Base-by-base conservation (phyloP, 2,797 vertebrate genomes). In the Pseudopleuronectes americanus region DNA sequence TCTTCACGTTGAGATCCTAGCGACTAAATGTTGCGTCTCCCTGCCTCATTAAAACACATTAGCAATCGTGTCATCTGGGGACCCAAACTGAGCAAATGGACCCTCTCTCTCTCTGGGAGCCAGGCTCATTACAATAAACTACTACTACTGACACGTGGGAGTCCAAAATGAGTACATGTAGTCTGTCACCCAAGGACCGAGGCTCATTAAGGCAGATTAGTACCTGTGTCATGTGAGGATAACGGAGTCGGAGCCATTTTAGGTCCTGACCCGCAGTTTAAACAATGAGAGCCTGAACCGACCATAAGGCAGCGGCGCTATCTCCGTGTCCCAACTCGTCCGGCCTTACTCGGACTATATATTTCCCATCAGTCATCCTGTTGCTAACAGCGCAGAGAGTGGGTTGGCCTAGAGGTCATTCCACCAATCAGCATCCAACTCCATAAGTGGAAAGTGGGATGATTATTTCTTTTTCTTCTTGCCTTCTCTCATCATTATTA, bases 191-290 rank as follows among this genome's bases (percentile, higher is more conserved):
- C 6, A 45, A 58, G 52, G 64, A 64, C 65, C 56, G 24, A 60
- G 49, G 72, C 81, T 90, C 68, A 78, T 88, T 85, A 86, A 81
- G 83, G 66, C 64, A 41, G 64, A 87, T 81, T 85, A 87, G 64
- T 23, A 60, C 64, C 60, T 64, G 67, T 82, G 85, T 75, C 73
- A 74, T 70, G 61, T 74, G 68, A 76, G 58, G 55, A 78, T 78
- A 78, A 80, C 77, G 36, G 70, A 76, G 62, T 84, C 53, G 60
- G 57, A 38, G 38, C 70, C 62, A 54, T 65, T 83, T 68, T 72
- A 33, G 68, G 70, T 81, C 61, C 57, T 81, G 81, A 80, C 84
- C 80, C 69, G 31, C 21, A 56, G 68, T 76, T 76, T 64, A 55
- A 69, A 71, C 74, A 77, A 82, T 66, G 43, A 77, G 24, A 68